Conservation (phyloP, 1,140 invertebrate genomes). For the Arctopsyche grandis region DNA sequence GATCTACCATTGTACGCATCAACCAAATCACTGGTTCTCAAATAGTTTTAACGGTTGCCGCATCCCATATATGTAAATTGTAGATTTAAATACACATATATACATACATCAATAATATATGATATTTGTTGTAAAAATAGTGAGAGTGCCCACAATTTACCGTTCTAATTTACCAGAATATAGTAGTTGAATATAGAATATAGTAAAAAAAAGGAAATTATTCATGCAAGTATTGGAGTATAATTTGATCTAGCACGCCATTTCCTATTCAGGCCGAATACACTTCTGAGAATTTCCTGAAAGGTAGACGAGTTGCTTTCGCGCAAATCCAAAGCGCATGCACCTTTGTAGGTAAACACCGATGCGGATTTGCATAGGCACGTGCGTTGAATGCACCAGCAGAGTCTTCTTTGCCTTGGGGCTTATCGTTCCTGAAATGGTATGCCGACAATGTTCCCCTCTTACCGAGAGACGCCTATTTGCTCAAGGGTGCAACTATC, state of each 20-base stretch:
- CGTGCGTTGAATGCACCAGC: constrained; percentile 12
- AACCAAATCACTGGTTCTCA: too few relatives aligned
- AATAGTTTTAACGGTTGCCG: too few relatives aligned
- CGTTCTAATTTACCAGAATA: too few relatives aligned
- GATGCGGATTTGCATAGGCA: not conserved
- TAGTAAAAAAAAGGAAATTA: too few relatives aligned
- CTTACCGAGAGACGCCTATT: not conserved
- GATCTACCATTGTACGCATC: too few relatives aligned
- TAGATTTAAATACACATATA: too few relatives aligned
- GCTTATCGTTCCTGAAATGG: not conserved
- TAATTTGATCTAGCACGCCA: not conserved
- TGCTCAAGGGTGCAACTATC: not conserved
- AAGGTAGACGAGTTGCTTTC: not conserved
- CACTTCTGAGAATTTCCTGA: not conserved
- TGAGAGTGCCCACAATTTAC: too few relatives aligned
- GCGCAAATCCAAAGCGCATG: constrained; percentile 1
- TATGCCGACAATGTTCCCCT: not conserved
- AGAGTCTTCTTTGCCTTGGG: not conserved
- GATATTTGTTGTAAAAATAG: too few relatives aligned
- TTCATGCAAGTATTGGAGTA: too few relatives aligned
- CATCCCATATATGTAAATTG: too few relatives aligned
- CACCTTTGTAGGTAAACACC: not conserved
- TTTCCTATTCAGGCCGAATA: not conserved
- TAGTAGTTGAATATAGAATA: too few relatives aligned
- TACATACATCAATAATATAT: too few relatives aligned